Conservation (phyloP, 2,888 invertebrate species). For the Oscheius sp. region DNA sequence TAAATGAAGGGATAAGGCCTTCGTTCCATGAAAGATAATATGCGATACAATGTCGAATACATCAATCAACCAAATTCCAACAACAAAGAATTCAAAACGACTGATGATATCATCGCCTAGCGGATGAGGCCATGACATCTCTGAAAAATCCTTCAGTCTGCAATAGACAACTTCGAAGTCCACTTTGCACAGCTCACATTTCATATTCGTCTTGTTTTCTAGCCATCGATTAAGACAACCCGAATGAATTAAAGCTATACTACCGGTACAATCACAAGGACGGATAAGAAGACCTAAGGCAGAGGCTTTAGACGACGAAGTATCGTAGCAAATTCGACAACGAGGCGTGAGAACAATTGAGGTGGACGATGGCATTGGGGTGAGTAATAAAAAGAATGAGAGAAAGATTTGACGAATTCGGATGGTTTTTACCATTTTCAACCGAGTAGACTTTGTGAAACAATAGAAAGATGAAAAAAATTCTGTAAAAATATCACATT, state of each 20-base stretch:
- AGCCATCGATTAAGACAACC: slow-evolving; percentile 4
- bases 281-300: neutral
- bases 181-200: neutral
- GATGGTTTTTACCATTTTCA: too few species aligned
- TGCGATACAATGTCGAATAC: neutral
- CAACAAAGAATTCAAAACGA: slow-evolving; percentile 13
- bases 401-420: too few species aligned
- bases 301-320: neutral
- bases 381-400: too few species aligned
- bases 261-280: neutral
- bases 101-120: slow-evolving; percentile 18
- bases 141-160: neutral
- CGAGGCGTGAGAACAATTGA: neutral
- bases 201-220: neutral
- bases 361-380: neutral
- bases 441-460: too few species aligned
- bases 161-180: neutral
- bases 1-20: neutral
- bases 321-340: neutral
- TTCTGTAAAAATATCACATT: too few species aligned
- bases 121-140: neutral
- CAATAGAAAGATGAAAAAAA: too few species aligned
- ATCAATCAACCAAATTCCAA: slow-evolving; percentile 19
- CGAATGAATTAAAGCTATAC: neutral
- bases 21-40: neutral